Base-by-base conservation (phyloP, 1,140 invertebrate species). In the Globodera rostochiensis region DNA sequence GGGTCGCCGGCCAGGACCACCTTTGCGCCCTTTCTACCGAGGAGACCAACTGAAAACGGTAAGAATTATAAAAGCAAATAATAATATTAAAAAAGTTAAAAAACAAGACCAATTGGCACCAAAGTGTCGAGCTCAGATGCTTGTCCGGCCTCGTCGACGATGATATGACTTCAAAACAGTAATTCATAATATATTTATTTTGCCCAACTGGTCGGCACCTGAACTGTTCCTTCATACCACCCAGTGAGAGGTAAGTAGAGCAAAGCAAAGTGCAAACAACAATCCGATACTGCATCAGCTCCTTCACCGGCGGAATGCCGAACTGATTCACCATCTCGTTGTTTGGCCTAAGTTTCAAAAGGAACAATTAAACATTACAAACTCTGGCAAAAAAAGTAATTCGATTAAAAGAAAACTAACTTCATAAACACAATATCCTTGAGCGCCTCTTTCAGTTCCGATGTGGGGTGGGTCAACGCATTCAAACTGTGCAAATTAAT, bases 1-100 rank as follows among this genome's bases (percentile, higher is more conserved):
- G 95, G 95, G 92, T 97, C 96, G 8, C 96, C 96, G 82, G 95
- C 94, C 5, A 98, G 90, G 80, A 97, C 91, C 13, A 95, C 92
- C 91, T 90, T 82, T 50, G 86, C 82, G 21, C 50, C 60, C 13
- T 19, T 25, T 6, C 19, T n/a, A 53, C 50, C 50, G 13, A 64
- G 69, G 21, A 83, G 21, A 60, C 80, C 75, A 60, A 50, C 87
- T 74, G 6, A 45, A 74, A 36, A 36, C 36, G 36, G 3, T 36
- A 36, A 36, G 36, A 36, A 36, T 36, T 36, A 19, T 11, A 11
- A 19, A 25, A 8, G 13, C 36, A 74, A 74, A 1, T 53, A 1
- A 53, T 9, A 53, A 9, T 8, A 13, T 4, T 53, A 9, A 74
- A 46, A 6, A 13, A 45, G 0, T 50, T 0, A 15, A 74, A 47